A percentile compares a stretch with the other conserved stretches of the same genome.
phyloP scores from a whole-genome alignment of 2,113 vertebrate species.

The Indicator maculatus region DNA sequence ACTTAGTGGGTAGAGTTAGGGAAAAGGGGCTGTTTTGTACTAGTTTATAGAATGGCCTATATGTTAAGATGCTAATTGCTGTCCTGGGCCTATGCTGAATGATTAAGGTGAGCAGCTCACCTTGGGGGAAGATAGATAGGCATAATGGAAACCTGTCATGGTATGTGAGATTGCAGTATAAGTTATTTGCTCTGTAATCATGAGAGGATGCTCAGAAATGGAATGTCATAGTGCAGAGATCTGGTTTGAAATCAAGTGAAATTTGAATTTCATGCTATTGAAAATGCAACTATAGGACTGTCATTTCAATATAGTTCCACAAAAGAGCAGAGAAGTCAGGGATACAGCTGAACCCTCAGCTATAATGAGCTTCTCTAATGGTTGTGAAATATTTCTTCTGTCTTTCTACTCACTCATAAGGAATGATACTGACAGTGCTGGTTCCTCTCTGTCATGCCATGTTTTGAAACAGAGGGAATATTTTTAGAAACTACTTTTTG shows the following conservation, averaged over 20 bases:
- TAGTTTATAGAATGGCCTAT: background rate
- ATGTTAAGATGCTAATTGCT: background rate
- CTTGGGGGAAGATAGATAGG: background rate
- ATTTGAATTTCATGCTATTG: background rate
- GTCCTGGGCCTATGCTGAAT: background rate
- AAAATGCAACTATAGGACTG: background rate
- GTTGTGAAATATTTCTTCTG: constrained; percentile 33
- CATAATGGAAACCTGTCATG: background rate
- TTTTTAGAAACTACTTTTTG: constrained; percentile 32
- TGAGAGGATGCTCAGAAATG: background rate
- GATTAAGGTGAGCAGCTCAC: background rate
- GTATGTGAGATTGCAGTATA: background rate
- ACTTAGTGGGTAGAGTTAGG: background rate
- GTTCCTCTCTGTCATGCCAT: background rate
- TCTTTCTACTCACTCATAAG: background rate
- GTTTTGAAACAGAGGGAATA: constrained; percentile 28
- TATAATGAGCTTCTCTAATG: background rate
- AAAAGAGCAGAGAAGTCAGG: background rate
- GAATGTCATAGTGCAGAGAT: background rate
- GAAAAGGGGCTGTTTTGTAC: background rate
- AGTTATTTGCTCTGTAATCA: background rate
- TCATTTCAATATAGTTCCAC: background rate
- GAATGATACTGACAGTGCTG: constrained; percentile 1
- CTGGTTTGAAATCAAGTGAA: background rate
- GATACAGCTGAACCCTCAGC: background rate